Percentiles rank a stretch among this genome's conserved stretches.
Conservation (phyloP, 2,113 vertebrate genomes). For the Megaceryle torquata region DNA sequence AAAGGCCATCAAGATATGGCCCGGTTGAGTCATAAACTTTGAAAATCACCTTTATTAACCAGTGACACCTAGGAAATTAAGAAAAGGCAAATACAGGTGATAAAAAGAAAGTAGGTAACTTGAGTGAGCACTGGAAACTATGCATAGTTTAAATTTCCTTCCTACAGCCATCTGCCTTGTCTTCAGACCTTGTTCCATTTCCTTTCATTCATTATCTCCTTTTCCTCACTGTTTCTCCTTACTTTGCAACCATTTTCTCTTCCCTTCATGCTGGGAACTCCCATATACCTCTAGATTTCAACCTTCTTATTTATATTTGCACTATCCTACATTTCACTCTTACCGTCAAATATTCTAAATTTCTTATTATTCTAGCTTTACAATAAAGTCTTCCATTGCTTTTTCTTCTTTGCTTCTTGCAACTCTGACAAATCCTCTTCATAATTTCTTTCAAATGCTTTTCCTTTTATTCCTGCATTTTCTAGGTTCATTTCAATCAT, state of each 20-base stretch:
- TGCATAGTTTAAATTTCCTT: background rate
- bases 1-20: background rate
- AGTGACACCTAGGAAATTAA: background rate
- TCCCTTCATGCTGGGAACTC: background rate
- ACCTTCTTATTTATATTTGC: background rate
- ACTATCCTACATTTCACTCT: background rate
- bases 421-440: background rate
- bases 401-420: background rate
- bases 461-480: background rate
- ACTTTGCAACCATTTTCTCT: background rate
- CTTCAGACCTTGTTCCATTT: background rate
- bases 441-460: background rate
- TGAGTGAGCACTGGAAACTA: background rate
- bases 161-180: background rate
- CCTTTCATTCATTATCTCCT: background rate
- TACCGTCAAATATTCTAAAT: background rate
- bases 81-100: background rate
- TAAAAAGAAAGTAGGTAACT: slow-evolving; percentile 27
- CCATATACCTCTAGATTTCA: background rate
- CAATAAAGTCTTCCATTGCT: background rate
- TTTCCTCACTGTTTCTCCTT: background rate
- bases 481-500: background rate
- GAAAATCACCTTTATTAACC: slow-evolving; percentile 3
- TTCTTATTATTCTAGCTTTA: background rate
- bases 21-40: background rate